Evolutionary conservation across 2,113 vertebrate species (phyloP), one percentile per base, ranked within the genome.

Genomic region (Nothocercus nigrocapillus): DNA sequence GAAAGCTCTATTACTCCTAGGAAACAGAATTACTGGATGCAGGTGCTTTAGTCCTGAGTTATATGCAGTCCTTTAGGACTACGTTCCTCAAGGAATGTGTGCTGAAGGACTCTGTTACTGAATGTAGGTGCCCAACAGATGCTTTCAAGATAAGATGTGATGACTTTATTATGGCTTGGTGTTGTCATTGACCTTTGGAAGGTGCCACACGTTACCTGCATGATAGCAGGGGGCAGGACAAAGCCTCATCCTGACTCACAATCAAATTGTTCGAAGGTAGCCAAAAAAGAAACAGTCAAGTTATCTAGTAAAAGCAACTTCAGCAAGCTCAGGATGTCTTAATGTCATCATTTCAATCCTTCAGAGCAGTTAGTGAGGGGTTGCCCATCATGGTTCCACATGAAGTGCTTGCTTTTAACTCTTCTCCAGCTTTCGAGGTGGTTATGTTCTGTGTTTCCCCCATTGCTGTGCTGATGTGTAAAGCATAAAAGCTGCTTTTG

Each of bases 201-300:
- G 4, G 19, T 2, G 15, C 25, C 1, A 0, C 4, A 10, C 32
- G 1, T n/a, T 66, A 11, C 17, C 49, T 13, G 28, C 27, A 15
- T 21, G 47, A 34, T 3, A 42, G 13, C 7, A 81, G 61, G 53
- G 15, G 30, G 9, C 17, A 69, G 74, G 9, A 49, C 42, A 88
- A 82, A 49, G n/a, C 21, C 7, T 49, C 10, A 10, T 69, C 13
- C 81, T 69, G 24, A 20, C 30, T 67, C 2, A 0, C n/a, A n/a
- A 8, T 28, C 6, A 20, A 22, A 32, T 49, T 67, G 10, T 59
- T 45, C 53, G 58, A 51, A 83, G 21, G 8, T 22, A 34, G 42
- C 62, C 3, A 76, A 63, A 61, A 45, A 61, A 62, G 10, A 28
- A 28, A 24, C 36, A 27, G 4, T 61, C 38, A n/a, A 75, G 6